Evolutionary conservation across 2,797 vertebrate genomes (phyloP).

Genomic region (Bucorvus abyssinicus): DNA sequence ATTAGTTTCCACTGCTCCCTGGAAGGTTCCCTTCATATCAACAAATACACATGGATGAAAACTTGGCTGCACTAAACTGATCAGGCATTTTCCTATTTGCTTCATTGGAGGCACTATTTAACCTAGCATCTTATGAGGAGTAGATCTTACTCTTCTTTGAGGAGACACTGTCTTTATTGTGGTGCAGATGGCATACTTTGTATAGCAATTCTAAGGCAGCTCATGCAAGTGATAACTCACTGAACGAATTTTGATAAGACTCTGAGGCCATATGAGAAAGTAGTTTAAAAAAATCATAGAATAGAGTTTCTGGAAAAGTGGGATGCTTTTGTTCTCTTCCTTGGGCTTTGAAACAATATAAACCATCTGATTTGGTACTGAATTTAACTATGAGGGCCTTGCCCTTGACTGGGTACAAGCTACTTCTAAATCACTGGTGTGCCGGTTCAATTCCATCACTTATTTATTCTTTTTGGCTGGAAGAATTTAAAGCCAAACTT

Average conservation of each 20-base stretch:
- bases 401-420: not conserved
- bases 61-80: not conserved
- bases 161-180: not conserved
- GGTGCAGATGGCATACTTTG: not conserved
- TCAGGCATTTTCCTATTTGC: not conserved
- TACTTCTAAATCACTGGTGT: not conserved
- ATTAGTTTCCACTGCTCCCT: not conserved
- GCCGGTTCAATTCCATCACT: not conserved
- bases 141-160: not conserved
- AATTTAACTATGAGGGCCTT: not conserved
- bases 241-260: not conserved
- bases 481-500: constrained; percentile 37
- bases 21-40: not conserved
- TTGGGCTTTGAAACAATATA: not conserved
- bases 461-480: not conserved
- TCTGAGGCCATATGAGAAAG: not conserved
- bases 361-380: not conserved
- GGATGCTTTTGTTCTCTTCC: not conserved
- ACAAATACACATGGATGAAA: not conserved
- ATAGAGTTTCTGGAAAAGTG: accelerated
- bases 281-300: not conserved
- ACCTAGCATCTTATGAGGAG: accelerated
- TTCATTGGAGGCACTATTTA: not conserved
- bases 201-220: not conserved
- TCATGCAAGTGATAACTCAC: not conserved